Conservation (phyloP, 2,797 vertebrate genomes). For the Trichosurus vulpecula region DNA sequence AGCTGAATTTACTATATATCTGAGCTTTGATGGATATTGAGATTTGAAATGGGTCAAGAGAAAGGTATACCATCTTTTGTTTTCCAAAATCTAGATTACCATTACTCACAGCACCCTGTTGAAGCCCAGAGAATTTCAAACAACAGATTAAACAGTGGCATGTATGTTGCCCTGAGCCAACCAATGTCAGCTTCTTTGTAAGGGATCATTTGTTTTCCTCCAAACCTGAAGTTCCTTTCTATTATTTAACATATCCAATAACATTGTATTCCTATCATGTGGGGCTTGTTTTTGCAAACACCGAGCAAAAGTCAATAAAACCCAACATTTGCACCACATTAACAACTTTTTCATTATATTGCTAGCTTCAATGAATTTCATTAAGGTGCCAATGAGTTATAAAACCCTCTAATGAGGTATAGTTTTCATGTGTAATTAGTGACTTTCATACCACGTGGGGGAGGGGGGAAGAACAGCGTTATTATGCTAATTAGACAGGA, state of each 20-base stretch:
- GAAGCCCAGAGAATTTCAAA: background rate
- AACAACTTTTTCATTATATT: conserved; percentile 36
- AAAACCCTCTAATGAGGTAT: conserved; percentile 35
- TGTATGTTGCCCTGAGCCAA: background rate
- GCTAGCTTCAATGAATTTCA: conserved; percentile 51
- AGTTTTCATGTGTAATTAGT: conserved; percentile 52
- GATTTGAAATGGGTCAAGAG: background rate
- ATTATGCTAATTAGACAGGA: conserved; percentile 39
- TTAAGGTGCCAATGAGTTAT: conserved; percentile 45
- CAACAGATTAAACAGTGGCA: background rate
- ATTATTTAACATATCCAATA: conserved; percentile 27
- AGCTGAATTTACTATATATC: background rate
- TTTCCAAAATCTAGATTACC: background rate
- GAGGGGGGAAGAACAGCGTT: background rate
- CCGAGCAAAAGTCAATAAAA: conserved; percentile 48
- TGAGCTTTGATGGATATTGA: background rate
- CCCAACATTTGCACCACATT: background rate
- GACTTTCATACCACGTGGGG: conserved; percentile 50
- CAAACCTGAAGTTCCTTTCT: background rate
- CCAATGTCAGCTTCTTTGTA: background rate
- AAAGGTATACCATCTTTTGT: background rate
- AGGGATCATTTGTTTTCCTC: background rate
- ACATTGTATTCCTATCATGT: conserved; percentile 22
- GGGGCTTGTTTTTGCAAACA: conserved; percentile 5
- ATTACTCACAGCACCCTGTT: background rate